These are phyloP conservation scores for Eristalis pertinax DNA, from an alignment of 2,888 invertebrate genomes.

Conservation along the genomic window DNA sequence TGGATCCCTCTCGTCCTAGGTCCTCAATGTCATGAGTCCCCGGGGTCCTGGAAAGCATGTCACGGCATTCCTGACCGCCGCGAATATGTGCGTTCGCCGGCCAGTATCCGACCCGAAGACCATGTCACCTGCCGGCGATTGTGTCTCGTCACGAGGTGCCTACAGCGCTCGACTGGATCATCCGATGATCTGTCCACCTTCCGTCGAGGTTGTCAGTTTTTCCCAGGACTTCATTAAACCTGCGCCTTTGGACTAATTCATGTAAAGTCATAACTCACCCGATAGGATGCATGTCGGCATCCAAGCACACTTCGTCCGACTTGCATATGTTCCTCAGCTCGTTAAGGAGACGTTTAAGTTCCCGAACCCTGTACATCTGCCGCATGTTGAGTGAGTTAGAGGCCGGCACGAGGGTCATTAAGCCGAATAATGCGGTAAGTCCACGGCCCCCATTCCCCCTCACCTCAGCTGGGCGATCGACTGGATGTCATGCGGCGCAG, in stretches of 20 bases:
- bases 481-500: conserved; percentile 11
- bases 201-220: no score
- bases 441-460: no score
- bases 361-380: not conserved
- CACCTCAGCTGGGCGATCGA: no score
- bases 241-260: not conserved
- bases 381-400: not conserved
- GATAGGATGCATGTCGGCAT: not conserved
- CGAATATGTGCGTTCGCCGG: no score
- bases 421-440: not conserved
- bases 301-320: not conserved
- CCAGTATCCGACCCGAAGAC: no score
- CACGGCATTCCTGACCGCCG: no score
- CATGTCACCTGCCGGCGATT: no score
- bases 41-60: no score
- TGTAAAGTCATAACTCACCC: not conserved
- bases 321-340: not conserved
- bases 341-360: not conserved
- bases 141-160: no score
- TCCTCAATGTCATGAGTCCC: no score
- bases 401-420: not conserved
- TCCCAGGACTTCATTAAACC: not conserved
- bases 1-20: not conserved
- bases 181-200: no score
- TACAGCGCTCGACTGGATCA: no score